phyloP scores from a whole-genome alignment of 1,140 invertebrate species.

The Drosophila kanapiae region DNA sequence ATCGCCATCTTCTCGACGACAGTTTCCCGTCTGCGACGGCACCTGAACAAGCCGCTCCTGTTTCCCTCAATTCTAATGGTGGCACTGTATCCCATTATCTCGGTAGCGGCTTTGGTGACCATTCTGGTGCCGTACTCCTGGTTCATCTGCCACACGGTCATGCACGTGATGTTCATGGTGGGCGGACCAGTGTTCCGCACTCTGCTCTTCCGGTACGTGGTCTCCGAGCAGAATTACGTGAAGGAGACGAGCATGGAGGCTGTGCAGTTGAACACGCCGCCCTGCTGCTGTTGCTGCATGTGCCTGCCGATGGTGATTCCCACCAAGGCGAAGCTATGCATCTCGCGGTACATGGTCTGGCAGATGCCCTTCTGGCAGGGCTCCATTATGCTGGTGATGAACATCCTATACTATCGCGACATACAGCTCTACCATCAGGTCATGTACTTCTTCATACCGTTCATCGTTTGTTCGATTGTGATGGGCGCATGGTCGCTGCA shows the following conservation, averaged over 20 bases:
- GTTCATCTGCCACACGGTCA: conserved; percentile 81
- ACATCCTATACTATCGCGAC: conserved; percentile 75
- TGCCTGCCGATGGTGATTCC: conserved; percentile 71
- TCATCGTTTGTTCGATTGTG: conserved; percentile 70
- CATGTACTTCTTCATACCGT: conserved; percentile 76
- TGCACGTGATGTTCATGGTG: conserved; percentile 81
- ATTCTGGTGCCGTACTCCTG: conserved; percentile 76
- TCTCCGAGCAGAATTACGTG: conserved; percentile 73
- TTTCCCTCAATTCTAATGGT: conserved; percentile 68
- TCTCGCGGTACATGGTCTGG: conserved; percentile 76
- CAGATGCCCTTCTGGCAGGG: conserved; percentile 83
- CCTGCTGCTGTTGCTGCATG: conserved; percentile 74
- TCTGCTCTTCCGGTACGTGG: conserved; percentile 73
- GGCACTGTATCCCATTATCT: conserved; percentile 76
- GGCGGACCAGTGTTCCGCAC: conserved; percentile 68
- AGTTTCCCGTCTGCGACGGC: conserved; percentile 57
- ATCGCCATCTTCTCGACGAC: conserved; percentile 73
- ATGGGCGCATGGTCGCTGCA: conserved; percentile 78
- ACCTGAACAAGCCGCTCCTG: conserved; percentile 56
- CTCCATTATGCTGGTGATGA: conserved; percentile 79
- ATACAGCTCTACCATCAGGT: conserved; percentile 59
- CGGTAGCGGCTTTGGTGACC: conserved; percentile 71
- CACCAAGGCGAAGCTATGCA: conserved; percentile 68
- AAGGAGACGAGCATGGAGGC: conserved; percentile 69
- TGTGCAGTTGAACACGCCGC: conserved; percentile 72